A percentile compares a stretch with the other conserved stretches of the same genome.
phyloP scores from a whole-genome alignment of 2,888 invertebrate genomes.

The Elaeidobius kamerunicus region DNA sequence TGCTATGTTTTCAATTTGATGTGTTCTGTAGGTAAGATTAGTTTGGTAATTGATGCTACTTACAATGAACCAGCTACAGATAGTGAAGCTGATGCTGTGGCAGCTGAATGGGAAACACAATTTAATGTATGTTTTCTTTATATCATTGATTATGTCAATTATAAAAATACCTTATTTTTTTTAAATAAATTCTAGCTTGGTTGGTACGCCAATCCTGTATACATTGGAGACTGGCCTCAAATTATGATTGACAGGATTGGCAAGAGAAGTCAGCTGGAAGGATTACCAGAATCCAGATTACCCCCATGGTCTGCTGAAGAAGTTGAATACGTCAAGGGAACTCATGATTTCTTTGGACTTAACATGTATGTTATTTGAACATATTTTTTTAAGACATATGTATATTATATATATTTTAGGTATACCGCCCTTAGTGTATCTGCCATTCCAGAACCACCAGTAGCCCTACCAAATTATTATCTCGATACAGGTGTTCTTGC shows the following conservation, averaged over 20 bases:
- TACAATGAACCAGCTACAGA: conserved; percentile 33
- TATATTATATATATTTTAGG: conserved; percentile 11
- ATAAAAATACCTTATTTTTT: too few relatives aligned
- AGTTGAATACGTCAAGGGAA: conserved; percentile 57
- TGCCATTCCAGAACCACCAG: conserved; percentile 15
- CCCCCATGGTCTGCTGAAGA: conserved; percentile 61
- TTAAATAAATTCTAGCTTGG: background rate
- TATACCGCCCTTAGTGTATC: conserved; percentile 16
- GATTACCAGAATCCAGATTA: conserved; percentile 57
- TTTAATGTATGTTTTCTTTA: conserved; percentile 32
- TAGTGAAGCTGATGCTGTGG: conserved; percentile 29
- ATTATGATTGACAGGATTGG: conserved; percentile 60
- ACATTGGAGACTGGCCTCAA: conserved; percentile 62
- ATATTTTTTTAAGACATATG: too few relatives aligned
- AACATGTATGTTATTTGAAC: conserved; percentile 23
- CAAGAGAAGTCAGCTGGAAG: conserved; percentile 50
- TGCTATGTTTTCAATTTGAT: too few relatives aligned
- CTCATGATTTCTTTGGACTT: conserved; percentile 55
- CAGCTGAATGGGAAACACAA: conserved; percentile 31
- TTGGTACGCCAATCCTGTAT: conserved; percentile 51
- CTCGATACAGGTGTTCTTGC: conserved; percentile 16
- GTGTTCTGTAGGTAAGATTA: conserved; percentile 39
- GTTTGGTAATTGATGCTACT: conserved; percentile 33
- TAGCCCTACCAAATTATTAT: conserved; percentile 19
- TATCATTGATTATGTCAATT: too few relatives aligned